Base-by-base conservation (phyloP, 1,140 invertebrate species). In the Anoplophora glabripennis region DNA sequence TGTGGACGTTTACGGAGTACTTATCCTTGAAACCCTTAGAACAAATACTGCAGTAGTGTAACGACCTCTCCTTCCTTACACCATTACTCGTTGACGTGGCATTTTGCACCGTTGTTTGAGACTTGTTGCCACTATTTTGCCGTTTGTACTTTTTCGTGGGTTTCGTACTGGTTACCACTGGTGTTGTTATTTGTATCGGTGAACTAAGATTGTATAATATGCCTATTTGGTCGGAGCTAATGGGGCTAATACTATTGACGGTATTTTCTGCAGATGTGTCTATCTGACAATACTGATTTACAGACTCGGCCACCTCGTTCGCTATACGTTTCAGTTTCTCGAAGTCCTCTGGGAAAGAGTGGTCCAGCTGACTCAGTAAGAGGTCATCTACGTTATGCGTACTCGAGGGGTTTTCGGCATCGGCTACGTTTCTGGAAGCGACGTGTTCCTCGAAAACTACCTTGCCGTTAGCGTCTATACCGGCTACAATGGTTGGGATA, bases 1-100 rank as follows among this genome's bases (percentile, higher is more conserved):
- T 91, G 76, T 94, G 92, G 17, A 95, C 92, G 67, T 93, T 94
- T 12, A 95, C 91, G 52, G 90, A 93, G 77, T 95, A 94, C 72
- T 94, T 94, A 72, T 94, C 92, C 77, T 95, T 94, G 76, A 95
- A 95, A 0, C 91, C 91, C 74, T 95, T 95, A 58, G 88, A 90
- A 76, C 92, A 95, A 59, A 95, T 93, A 67, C 86, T 90, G 75
- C 92, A 94, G 70, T 94, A 93, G 74, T 94, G 92, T 5, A 94
- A 77, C 0, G 90, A 92, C 33, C 92, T 80, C 73, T 94, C 90
- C 70, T 92, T 93, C 0, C 89, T 78, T 7, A 84, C 81, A 8
- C 79, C 81, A 67, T 82, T 84, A 15, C 78, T 82, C 11, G 80
- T 81, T 0, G 83, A 73, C 1, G 73, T 74, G 8, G 73, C 72